phyloP scores from a whole-genome alignment of 2,113 vertebrate species.

The Tachycineta bicolor region DNA sequence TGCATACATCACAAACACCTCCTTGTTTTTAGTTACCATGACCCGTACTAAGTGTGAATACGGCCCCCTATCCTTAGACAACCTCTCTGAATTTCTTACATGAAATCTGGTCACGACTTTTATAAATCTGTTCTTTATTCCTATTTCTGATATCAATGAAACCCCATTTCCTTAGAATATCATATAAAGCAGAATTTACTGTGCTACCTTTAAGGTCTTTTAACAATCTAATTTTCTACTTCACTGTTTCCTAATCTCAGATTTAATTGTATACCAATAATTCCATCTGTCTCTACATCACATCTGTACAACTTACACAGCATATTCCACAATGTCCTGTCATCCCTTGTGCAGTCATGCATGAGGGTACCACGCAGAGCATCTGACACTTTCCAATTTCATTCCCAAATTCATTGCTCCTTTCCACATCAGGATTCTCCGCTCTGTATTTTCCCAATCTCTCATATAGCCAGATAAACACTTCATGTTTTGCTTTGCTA shows the following conservation, averaged over 20 bases:
- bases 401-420: neutral
- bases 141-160: neutral
- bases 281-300: neutral
- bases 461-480: neutral
- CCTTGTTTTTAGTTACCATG: neutral
- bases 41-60: neutral
- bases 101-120: neutral
- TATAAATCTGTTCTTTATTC: neutral
- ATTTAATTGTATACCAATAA: neutral
- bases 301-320: neutral
- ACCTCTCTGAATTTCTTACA: neutral
- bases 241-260: neutral
- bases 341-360: neutral
- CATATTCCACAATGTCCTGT: neutral
- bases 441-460: neutral
- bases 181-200: neutral
- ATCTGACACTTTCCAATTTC: neutral
- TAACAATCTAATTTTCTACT: neutral
- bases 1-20: neutral
- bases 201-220: neutral
- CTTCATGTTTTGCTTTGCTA: neutral
- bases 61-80: neutral
- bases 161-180: neutral
- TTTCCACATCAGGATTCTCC: neutral
- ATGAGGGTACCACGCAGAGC: accelerated